Evolutionary conservation across 2,888 invertebrate species (phyloP).

Genomic region (Griposia aprilina): DNA sequence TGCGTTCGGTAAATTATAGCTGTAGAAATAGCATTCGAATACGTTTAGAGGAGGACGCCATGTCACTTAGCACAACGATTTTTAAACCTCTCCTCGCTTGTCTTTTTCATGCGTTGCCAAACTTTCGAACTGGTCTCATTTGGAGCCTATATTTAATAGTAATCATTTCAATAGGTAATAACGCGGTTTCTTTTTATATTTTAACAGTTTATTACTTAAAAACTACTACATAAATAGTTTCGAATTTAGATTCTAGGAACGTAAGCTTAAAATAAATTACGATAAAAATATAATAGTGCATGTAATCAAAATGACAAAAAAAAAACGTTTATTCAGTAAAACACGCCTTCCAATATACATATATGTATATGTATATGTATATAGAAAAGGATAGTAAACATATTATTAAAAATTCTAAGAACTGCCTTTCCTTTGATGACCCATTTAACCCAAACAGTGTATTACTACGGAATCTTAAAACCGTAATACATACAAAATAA

Average conservation of each 20-base stretch:
- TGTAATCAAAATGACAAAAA: neutral
- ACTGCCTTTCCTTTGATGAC: neutral
- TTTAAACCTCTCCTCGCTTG: slow-evolving; percentile 16
- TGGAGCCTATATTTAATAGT: neutral
- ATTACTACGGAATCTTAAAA: slow-evolving; percentile 16
- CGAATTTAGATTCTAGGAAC: neutral
- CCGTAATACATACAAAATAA: slow-evolving; percentile 28
- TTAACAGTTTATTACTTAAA: neutral
- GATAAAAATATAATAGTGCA: neutral
- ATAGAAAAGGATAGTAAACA: too few relatives aligned
- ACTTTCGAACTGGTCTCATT: neutral
- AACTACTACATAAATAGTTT: neutral
- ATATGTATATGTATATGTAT: too few relatives aligned
- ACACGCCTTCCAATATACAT: neutral
- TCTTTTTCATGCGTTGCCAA: neutral
- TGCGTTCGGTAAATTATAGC: slow-evolving; percentile 13
- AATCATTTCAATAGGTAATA: neutral
- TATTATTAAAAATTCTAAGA: neutral
- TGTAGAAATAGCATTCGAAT: slow-evolving; percentile 25
- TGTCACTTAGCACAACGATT: slow-evolving; percentile 12
- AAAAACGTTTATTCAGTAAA: neutral
- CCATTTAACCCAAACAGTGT: neutral
- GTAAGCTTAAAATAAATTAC: neutral
- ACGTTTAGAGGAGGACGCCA: neutral
- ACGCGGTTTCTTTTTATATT: neutral